Evolutionary conservation across 2,113 vertebrate genomes (phyloP).

Genomic region (Anhinga rufa): DNA sequence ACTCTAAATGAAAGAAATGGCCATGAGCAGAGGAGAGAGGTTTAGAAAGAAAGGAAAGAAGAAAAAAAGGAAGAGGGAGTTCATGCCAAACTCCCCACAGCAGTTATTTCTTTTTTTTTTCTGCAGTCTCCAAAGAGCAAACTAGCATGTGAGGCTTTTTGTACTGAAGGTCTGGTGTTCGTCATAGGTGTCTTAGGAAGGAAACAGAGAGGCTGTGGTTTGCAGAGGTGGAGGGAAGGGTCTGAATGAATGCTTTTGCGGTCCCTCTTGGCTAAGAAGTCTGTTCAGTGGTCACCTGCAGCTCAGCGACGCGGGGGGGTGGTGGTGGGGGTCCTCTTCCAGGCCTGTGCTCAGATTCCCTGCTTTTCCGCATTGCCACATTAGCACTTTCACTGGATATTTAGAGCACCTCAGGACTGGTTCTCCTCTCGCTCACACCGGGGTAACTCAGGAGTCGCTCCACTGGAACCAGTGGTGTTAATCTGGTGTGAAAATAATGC

Average conservation of each 20-base stretch:
- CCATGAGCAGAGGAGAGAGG: not conserved
- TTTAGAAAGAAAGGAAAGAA: not conserved
- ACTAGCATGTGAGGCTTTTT: not conserved
- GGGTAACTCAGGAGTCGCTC: slow-evolving; percentile 60
- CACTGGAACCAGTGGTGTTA: slow-evolving; percentile 66
- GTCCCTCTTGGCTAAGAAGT: slow-evolving; percentile 11
- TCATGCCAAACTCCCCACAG: not conserved
- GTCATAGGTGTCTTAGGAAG: not conserved
- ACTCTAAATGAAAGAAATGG: not conserved
- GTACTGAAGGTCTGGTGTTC: not conserved
- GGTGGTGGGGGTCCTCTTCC: slow-evolving; percentile 8
- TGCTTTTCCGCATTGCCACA: slow-evolving; percentile 53
- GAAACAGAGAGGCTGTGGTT: not conserved
- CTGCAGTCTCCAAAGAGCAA: not conserved
- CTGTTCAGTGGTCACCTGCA: not conserved
- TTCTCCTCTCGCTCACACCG: slow-evolving; percentile 61
- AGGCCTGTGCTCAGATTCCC: slow-evolving; percentile 53
- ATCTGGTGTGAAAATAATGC: slow-evolving; percentile 46
- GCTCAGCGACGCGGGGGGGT: not conserved
- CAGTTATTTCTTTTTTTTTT: not conserved
- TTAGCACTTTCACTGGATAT: slow-evolving; percentile 63
- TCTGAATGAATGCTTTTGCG: not conserved
- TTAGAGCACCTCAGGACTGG: slow-evolving; percentile 67
- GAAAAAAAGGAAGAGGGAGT: not conserved
- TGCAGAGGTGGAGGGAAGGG: not conserved